These are phyloP conservation scores for Apogon hyalosoma DNA, from an alignment of 2,797 vertebrate genomes.

Conservation along the genomic window DNA sequence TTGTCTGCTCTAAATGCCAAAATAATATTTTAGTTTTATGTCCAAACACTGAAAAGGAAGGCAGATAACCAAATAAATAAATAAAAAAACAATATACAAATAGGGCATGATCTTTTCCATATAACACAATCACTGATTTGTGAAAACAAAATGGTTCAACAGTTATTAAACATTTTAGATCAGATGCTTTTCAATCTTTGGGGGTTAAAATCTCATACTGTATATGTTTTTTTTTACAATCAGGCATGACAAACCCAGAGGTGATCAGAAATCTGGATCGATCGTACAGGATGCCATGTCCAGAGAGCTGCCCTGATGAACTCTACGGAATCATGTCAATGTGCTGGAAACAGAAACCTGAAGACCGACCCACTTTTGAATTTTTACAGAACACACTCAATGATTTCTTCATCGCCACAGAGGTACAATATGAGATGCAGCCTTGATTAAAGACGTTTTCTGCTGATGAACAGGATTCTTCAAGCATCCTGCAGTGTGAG, in stretches of 20 bases:
- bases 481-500: neutral
- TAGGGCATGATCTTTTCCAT: too few relatives aligned
- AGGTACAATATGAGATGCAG: conserved; percentile 87
- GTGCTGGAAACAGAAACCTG: conserved; percentile 83
- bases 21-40: too few relatives aligned
- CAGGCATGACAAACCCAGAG: conserved; percentile 88
- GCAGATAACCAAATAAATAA: too few relatives aligned
- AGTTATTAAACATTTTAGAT: too few relatives aligned
- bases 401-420: conserved; percentile 86
- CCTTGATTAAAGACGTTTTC: conserved; percentile 62
- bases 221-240: neutral
- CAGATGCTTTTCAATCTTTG: too few relatives aligned
- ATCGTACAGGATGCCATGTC: conserved; percentile 83
- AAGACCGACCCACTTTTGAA: conserved; percentile 85
- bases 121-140: too few relatives aligned
- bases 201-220: neutral
- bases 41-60: too few relatives aligned
- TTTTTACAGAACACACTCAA: conserved; percentile 84
- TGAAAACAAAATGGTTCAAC: too few relatives aligned
- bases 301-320: conserved; percentile 78
- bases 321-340: conserved; percentile 81
- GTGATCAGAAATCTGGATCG: conserved; percentile 83
- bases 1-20: too few relatives aligned
- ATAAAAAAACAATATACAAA: too few relatives aligned
- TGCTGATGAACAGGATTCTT: neutral